These are phyloP conservation scores for Choreutis nemorana DNA, from an alignment of 2,888 invertebrate genomes.

Conservation along the genomic window DNA sequence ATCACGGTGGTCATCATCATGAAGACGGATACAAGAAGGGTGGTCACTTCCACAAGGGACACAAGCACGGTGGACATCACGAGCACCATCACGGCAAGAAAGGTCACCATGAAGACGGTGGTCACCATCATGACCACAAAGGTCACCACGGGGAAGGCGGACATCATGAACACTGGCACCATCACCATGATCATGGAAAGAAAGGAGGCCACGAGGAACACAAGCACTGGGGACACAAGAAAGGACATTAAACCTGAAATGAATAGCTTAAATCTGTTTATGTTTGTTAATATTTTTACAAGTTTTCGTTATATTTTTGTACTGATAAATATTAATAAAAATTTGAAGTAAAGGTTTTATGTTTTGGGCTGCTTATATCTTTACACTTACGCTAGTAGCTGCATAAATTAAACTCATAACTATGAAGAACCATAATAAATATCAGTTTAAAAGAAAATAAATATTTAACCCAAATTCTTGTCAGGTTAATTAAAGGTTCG, in stretches of 20 bases:
- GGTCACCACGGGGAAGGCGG: slow-evolving; percentile 81
- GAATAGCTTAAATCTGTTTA: slow-evolving; percentile 20
- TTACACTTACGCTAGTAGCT: no score
- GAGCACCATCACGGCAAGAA: slow-evolving; percentile 81
- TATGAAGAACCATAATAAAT: no score
- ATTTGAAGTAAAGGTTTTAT: no score
- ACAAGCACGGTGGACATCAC: slow-evolving; percentile 78
- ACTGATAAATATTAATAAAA: no score
- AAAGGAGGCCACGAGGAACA: slow-evolving; percentile 82
- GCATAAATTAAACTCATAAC: no score
- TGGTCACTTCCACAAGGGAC: slow-evolving; percentile 79
- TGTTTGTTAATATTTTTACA: slow-evolving; percentile 34
- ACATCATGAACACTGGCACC: slow-evolving; percentile 77
- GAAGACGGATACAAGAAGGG: slow-evolving; percentile 82
- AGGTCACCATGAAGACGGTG: slow-evolving; percentile 78
- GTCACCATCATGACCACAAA: slow-evolving; percentile 78
- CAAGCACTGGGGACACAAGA: slow-evolving; percentile 78
- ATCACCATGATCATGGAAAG: slow-evolving; percentile 76
- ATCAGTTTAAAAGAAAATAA: no score
- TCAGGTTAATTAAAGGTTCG: no score
- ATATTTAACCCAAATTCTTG: no score
- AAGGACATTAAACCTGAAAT: slow-evolving; percentile 37
- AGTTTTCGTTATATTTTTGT: no score
- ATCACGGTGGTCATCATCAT: slow-evolving; percentile 80
- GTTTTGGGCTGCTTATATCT: no score